Conservation (phyloP, 2,797 vertebrate genomes). For the Pelobates cultripes region DNA sequence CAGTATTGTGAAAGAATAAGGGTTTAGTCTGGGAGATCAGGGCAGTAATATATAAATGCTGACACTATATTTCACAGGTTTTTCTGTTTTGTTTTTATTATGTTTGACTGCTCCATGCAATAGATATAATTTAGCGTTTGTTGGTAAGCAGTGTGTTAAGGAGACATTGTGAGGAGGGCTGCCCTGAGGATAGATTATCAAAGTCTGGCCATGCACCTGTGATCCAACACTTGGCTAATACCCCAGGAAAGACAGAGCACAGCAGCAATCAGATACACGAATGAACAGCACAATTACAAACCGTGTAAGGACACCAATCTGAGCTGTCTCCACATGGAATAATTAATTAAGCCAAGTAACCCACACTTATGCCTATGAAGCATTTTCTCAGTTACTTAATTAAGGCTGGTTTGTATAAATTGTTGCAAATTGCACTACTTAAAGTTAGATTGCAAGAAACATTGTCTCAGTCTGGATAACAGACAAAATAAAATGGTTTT, state of each 20-base stretch:
- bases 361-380: slow-evolving; percentile 18
- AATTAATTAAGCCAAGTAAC: slow-evolving; percentile 43
- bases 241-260: slow-evolving; percentile 1
- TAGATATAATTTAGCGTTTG: no score
- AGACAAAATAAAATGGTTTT: no score
- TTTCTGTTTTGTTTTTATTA: no score
- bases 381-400: slow-evolving; percentile 47
- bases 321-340: slow-evolving; percentile 27
- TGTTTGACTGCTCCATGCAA: no score
- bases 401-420: slow-evolving; percentile 34
- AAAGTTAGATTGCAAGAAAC: neutral
- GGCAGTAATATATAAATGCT: no score
- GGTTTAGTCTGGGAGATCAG: no score
- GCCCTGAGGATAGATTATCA: neutral
- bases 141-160: no score
- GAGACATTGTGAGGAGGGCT: neutral
- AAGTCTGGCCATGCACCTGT: neutral
- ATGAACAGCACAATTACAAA: slow-evolving; percentile 23
- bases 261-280: slow-evolving; percentile 21
- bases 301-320: slow-evolving; percentile 17
- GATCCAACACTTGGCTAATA: slow-evolving; percentile 6
- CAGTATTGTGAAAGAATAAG: no score
- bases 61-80: no score
- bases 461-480: no score
- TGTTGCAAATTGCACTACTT: slow-evolving; percentile 38